Evolutionary conservation across 2,888 invertebrate genomes (phyloP), one percentile per base, ranked within the genome.

Genomic region (Diloba caeruleocephala): DNA sequence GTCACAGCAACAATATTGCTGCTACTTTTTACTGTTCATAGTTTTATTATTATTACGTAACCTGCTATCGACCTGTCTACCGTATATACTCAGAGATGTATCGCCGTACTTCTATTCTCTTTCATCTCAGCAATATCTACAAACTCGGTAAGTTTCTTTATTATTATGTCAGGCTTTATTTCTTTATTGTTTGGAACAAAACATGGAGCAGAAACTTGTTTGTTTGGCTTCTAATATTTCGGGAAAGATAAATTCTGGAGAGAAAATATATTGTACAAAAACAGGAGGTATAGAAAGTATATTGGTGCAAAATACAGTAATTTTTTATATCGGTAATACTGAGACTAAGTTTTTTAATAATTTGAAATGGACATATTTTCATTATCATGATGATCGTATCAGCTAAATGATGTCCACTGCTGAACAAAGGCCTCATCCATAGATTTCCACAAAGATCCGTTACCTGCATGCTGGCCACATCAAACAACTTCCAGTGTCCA

Each of bases 81-180:
- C n/a, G 23, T 34, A 37, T 43, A 37, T 49, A 38, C 15, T 19
- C 28, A 38, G 21, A 41, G 50, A 60, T 60, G 63, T 71, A 65
- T 70, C 54, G 46, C 14, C 50, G 42, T 51, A 50, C 46, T 69
- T 68, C 64, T 73, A 72, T 72, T 73, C 56, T 59, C 62, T 52
- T 70, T 73, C 74, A 70, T 73, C 68, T 73, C 65, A 46, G 58
- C 57, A 68, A 71, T 71, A 68, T 72, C 65, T 71, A 62, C 73
- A 52, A 72, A 70, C 68, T 73, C 49, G 59, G 68, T 68, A 73
- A 73, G 74, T 72, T 72, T 70, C 67, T 72, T 72, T 72, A 70
- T 68, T 73, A 73, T 73, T 62, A 72, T 71, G 59, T 62, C 59
- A 33, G 68, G 58, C 59, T 73, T 73, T 72, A 73, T 73, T 59